Percentiles rank a stretch among this genome's conserved stretches.
These are phyloP conservation scores for Helicolenus hilgendorfi DNA, from an alignment of 2,797 vertebrate species.

Conservation along the genomic window DNA sequence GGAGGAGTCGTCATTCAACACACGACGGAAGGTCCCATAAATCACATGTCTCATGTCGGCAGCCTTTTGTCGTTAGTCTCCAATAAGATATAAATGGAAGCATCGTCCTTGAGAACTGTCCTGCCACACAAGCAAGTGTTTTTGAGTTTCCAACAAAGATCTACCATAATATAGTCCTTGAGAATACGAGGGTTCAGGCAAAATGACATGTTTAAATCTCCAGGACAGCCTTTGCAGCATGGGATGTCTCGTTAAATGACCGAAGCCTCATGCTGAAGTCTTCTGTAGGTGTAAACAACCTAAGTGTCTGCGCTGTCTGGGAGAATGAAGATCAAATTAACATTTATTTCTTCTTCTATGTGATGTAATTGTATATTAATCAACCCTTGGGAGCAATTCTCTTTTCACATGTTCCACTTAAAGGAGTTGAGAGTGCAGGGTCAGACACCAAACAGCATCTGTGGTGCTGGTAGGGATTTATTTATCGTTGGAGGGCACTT, in stretches of 20 bases:
- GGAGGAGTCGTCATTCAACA: constrained; percentile 15
- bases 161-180: neutral
- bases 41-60: constrained; percentile 20
- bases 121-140: neutral
- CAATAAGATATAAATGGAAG: constrained; percentile 25
- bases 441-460: constrained; percentile 10
- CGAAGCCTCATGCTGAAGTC: neutral
- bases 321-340: constrained; percentile 1
- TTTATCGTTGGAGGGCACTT: constrained; percentile 13
- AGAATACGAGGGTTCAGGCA: neutral
- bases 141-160: neutral
- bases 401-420: constrained; percentile 1
- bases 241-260: neutral
- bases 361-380: constrained; percentile 1
- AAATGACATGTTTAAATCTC: neutral
- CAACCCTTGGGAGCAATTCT: neutral
- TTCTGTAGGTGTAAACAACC: neutral
- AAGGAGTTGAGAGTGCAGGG: neutral
- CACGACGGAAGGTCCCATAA: constrained; percentile 14
- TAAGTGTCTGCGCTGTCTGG: neutral
- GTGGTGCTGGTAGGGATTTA: neutral
- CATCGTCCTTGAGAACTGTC: neutral
- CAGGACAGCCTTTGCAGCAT: neutral
- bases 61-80: constrained; percentile 23
- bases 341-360: neutral